Evolutionary conservation across 2,113 vertebrate species (phyloP), one percentile per base, ranked within the genome.

Genomic region (Stomatorhinus ivindoensis): DNA sequence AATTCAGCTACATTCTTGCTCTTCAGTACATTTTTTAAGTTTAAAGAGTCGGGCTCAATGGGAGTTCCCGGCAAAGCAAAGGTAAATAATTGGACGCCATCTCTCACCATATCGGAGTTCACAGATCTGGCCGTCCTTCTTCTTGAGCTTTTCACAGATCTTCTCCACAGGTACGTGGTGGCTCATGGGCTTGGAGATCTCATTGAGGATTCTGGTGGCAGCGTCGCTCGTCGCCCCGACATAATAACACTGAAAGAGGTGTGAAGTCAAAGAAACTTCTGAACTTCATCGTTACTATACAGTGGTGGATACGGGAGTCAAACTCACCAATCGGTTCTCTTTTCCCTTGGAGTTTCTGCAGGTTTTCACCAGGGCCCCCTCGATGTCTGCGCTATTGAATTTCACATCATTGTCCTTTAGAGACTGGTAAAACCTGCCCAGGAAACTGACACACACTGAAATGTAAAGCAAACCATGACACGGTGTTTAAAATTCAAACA

Each of bases 141-240:
- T 99, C 94, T 98, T 98, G 17, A 99, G 97, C 65, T 99, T 99
- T 94, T 99, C 98, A 31, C 98, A 99, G 92, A 99, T 95, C 94
- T 98, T 99, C 89, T 97, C 97, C 92, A 97, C 97, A 0, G 98
- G 98, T 80, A 96, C 97, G 91, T 99, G 98, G 93, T 97, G 93
- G 92, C 98, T 97, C 92, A 99, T 93, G 0, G 98, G 98, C 92
- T 96, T 98, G 3, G 98, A 98, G 11, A 99, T 97, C 91, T 99
- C 98, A 0, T 98, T 99, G 92, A 96, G 95, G 0, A 99, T 99
- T 95, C 99, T 99, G 83, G 98, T 99, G 92, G 98, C 98, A 0
- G 98, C 98, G 85, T 99, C 98, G 10, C 94, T 97, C 21, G 98
- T 99, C 21, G 97, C 98, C n/a, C 98, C 98, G 39, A 99, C 95